Base-by-base conservation (phyloP, 2,113 vertebrate species). In the Nipponia nippon region DNA sequence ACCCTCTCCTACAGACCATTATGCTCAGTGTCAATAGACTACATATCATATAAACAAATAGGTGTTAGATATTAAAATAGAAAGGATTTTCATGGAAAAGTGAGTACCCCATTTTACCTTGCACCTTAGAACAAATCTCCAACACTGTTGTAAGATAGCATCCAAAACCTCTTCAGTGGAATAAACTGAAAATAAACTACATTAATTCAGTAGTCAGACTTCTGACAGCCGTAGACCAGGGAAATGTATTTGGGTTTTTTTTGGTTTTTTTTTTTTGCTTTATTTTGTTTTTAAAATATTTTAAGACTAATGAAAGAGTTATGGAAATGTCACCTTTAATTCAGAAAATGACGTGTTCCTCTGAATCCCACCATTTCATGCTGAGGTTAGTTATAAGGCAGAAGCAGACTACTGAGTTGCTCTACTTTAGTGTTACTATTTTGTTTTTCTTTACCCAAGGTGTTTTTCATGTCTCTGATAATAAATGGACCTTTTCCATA, bases 391-490 rank as follows among this genome's bases (percentile, higher is more conserved):
- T 85, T 85, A 63, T 26, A 63, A 69, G 16, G 61, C 47, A 92
- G 55, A 82, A 82, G 23, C 53, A 88, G 27, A 38, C n/a, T 58
- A 67, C 52, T 67, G 46, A 85, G 55, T 71, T 85, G 87, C 52
- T 97, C 93, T 89, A 86, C 83, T 96, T 97, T 69, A 91, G 76
- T 16, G 23, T 93, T 97, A 38, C 92, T 98, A 89, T 97, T 97
- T 96, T 91, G 9, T 72, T 97, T 97, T 94, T 71, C 87, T 95
- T 95, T 92, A 95, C 66, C 93, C 79, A 77, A 90, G 92, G 86
- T 92, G 78, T 97, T 97, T 97, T 95, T 97, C 77, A 86, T 65
- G 83, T 94, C 76, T 83, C 79, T 63, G 61, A 42, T 95, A 95
- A 96, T 75, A 96, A 96, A 96, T 94, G 77, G 89, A 85, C 36